phyloP scores from a whole-genome alignment of 2,113 vertebrate genomes.

The Ardeotis arabs region DNA sequence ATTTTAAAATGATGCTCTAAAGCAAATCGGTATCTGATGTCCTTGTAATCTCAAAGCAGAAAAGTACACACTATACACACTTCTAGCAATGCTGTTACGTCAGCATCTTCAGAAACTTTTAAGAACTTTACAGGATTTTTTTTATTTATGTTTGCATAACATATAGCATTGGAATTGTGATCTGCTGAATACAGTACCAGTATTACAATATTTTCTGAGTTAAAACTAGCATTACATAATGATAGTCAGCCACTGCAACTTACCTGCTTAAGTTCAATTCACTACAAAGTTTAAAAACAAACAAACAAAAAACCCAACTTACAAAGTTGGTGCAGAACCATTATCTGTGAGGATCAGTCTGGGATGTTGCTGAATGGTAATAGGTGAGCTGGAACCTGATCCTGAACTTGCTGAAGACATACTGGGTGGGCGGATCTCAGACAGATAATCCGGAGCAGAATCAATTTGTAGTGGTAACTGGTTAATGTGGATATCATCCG shows the following conservation, averaged over 20 bases:
- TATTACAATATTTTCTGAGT: neutral
- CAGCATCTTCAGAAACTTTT: neutral
- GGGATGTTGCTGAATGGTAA: conserved; percentile 89
- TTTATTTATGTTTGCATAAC: neutral
- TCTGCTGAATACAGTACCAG: neutral
- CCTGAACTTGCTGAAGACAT: conserved; percentile 94
- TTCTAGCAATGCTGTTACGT: neutral
- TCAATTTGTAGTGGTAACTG: conserved; percentile 90
- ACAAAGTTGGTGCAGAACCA: conserved; percentile 87
- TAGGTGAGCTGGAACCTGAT: conserved; percentile 91
- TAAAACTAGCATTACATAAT: neutral
- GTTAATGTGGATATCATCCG: conserved; percentile 89
- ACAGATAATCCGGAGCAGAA: conserved; percentile 85
- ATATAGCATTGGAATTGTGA: neutral
- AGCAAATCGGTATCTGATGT: neutral
- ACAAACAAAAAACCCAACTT: conserved; percentile 65
- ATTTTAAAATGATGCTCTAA: neutral
- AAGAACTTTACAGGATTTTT: neutral
- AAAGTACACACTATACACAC: neutral
- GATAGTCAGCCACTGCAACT: neutral
- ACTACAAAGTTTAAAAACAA: neutral
- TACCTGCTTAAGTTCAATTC: neutral
- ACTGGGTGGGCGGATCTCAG: conserved; percentile 91
- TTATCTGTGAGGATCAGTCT: conserved; percentile 84
- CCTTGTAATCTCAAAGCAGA: neutral